Percentiles rank a stretch among this genome's conserved stretches.
These are phyloP conservation scores for Himalopsyche anomala DNA, from an alignment of 2,888 invertebrate species.

Conservation along the genomic window DNA sequence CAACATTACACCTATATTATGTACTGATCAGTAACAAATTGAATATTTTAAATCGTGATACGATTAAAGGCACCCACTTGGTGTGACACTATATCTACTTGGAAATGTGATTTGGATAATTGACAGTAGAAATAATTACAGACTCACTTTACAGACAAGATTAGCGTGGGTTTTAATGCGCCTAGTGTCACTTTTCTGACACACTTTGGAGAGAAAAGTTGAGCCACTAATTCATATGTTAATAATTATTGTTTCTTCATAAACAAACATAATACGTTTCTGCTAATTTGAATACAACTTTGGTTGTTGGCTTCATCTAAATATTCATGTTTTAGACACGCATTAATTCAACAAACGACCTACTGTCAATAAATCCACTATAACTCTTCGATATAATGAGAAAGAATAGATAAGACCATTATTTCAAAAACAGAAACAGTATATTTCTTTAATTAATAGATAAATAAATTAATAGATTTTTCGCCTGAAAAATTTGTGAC, in stretches of 20 bases:
- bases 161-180: slow-evolving; percentile 13
- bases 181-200: slow-evolving; percentile 18
- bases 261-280: slow-evolving; percentile 15
- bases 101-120: slow-evolving; percentile 31
- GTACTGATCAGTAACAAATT: not conserved
- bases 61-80: not conserved
- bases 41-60: slow-evolving; percentile 14
- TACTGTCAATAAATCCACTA: too few relatives aligned
- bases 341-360: too few relatives aligned
- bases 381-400: too few relatives aligned
- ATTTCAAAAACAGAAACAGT: too few relatives aligned
- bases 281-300: slow-evolving; percentile 16
- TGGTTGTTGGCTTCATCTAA: not conserved
- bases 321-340: not conserved
- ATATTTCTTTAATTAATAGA: too few relatives aligned
- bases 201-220: not conserved
- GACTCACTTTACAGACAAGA: not conserved
- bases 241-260: slow-evolving; percentile 26
- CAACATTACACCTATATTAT: not conserved
- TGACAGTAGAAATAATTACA: slow-evolving; percentile 14
- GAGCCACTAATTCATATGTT: slow-evolving; percentile 10
- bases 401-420: too few relatives aligned
- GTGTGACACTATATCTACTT: slow-evolving; percentile 2
- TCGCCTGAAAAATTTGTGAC: too few relatives aligned
- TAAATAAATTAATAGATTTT: too few relatives aligned